Evolutionary conservation across 2,113 vertebrate genomes (phyloP).

Genomic region (Pseudonaja textilis): DNA sequence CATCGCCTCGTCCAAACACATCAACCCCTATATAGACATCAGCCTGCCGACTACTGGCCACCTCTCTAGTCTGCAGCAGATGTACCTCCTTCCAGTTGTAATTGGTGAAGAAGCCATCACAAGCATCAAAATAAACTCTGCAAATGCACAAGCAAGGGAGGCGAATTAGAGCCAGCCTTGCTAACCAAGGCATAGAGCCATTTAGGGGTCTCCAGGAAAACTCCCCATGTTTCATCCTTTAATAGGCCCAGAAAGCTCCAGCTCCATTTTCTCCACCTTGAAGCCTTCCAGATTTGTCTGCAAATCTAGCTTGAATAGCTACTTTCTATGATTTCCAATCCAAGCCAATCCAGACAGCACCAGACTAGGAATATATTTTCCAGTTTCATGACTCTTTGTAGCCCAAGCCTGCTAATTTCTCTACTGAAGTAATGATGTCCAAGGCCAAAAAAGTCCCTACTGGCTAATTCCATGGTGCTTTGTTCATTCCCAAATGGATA

Average conservation of each 20-base stretch:
- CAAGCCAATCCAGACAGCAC: background rate
- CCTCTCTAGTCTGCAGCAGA: slow-evolving; percentile 69
- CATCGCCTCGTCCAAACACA: slow-evolving; percentile 86
- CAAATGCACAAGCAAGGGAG: background rate
- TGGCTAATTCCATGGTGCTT: background rate
- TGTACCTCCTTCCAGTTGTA: slow-evolving; percentile 91
- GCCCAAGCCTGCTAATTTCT: background rate
- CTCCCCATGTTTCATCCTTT: background rate
- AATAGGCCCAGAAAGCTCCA: background rate
- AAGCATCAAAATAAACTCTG: slow-evolving; percentile 87
- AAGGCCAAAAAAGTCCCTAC: background rate
- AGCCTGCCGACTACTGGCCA: slow-evolving; percentile 50
- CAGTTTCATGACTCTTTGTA: background rate
- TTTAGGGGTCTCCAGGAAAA: background rate
- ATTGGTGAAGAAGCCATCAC: slow-evolving; percentile 94
- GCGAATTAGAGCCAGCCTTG: background rate
- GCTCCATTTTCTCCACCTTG: background rate
- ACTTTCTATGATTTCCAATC: background rate
- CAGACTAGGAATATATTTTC: background rate
- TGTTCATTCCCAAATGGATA: background rate
- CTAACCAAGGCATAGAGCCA: background rate
- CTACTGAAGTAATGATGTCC: background rate
- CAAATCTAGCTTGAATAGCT: background rate
- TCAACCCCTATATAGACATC: slow-evolving; percentile 89
- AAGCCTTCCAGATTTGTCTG: background rate